Evolutionary conservation across 1,140 invertebrate genomes (phyloP).

Genomic region (Bursaphelenchus mucronatus): DNA sequence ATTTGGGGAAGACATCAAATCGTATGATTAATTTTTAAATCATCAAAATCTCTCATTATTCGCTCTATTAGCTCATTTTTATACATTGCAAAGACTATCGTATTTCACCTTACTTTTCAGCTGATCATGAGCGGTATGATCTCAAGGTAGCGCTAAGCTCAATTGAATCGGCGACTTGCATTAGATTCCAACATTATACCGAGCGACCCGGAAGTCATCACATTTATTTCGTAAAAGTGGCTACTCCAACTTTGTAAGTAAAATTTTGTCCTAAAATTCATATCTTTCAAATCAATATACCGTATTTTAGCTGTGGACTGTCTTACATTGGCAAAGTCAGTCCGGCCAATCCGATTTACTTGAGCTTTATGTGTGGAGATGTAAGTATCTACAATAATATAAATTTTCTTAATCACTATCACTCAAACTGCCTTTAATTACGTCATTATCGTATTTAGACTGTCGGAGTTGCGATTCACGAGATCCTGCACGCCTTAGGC

Average conservation of each 20-base stretch:
- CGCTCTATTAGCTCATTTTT: no score
- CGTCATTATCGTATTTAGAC: conserved; percentile 24
- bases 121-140: conserved; percentile 31
- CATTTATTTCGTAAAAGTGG: conserved; percentile 49
- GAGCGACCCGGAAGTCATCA: conserved; percentile 33
- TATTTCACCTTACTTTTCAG: conserved; percentile 20
- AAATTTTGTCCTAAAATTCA: neutral
- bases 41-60: no score
- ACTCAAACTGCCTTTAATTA: neutral
- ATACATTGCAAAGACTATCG: no score
- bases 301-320: conserved; percentile 53
- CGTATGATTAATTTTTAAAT: no score
- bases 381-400: conserved; percentile 20
- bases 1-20: neutral
- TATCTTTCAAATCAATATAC: neutral
- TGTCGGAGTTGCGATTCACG: conserved; percentile 65
- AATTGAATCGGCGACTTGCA: conserved; percentile 40
- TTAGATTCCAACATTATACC: conserved; percentile 37
- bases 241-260: conserved; percentile 48
- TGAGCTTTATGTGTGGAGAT: conserved; percentile 54
- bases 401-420: no score
- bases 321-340: conserved; percentile 52
- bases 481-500: conserved; percentile 66
- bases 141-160: conserved; percentile 29
- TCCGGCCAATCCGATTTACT: conserved; percentile 54